A percentile compares a stretch with the other conserved stretches of the same genome.
These are phyloP conservation scores for Mesorhabditis sp. DNA, from an alignment of 2,888 invertebrate species.

Conservation along the genomic window DNA sequence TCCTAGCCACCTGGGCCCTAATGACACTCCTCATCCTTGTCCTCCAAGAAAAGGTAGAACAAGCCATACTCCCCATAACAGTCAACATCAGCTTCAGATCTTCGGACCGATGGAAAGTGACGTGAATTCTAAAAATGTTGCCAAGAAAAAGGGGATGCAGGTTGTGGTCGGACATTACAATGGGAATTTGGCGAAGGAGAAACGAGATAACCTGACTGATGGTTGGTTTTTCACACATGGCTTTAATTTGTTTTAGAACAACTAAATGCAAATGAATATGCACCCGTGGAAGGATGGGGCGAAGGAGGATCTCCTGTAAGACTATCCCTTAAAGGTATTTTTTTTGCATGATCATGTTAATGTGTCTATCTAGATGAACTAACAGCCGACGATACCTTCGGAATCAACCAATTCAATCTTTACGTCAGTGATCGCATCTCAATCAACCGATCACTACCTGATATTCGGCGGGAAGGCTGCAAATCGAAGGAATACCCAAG, in stretches of 20 bases:
- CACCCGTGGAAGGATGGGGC: constrained; percentile 66
- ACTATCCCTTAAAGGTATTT: constrained; percentile 66
- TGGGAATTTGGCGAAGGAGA: constrained; percentile 54
- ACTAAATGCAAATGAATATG: constrained; percentile 54
- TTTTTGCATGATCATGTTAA: background rate
- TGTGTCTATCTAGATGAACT: constrained; percentile 70
- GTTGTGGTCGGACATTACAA: constrained; percentile 58
- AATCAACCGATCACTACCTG: constrained; percentile 51
- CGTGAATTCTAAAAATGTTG: background rate
- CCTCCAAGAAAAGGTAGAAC: constrained; percentile 42
- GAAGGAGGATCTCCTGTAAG: constrained; percentile 88
- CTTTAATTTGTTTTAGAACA: constrained; percentile 34
- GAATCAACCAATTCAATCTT: constrained; percentile 96
- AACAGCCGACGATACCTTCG: constrained; percentile 89
- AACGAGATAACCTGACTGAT: constrained; percentile 45
- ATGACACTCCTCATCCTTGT: constrained; percentile 50
- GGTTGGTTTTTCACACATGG: constrained; percentile 20
- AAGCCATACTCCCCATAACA: too few species aligned
- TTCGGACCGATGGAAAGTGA: constrained; percentile 12
- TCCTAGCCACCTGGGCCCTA: constrained; percentile 48
- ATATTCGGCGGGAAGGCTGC: constrained; percentile 72
- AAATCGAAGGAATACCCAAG: constrained; percentile 38
- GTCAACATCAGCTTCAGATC: constrained; percentile 9
- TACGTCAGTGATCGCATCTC: constrained; percentile 83
- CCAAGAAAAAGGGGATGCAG: constrained; percentile 21